Evolutionary conservation across 2,888 invertebrate species (phyloP).

Genomic region (Tinea pellionella): DNA sequence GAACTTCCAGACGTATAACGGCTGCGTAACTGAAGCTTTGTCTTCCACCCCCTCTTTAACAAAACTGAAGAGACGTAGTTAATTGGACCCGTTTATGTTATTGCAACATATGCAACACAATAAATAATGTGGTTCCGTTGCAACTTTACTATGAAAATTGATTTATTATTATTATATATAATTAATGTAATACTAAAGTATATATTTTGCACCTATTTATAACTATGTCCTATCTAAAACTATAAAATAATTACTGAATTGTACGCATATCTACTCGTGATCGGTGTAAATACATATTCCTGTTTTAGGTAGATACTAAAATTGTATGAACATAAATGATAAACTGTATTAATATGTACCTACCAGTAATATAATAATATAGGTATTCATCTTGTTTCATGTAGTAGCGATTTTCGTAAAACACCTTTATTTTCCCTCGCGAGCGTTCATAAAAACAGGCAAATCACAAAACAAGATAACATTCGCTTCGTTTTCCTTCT

Average conservation of each 20-base stretch:
- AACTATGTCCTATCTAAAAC: too few species aligned
- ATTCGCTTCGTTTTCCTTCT: conserved; percentile 54
- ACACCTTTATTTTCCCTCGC: conserved; percentile 45
- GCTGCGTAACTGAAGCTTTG: conserved; percentile 46
- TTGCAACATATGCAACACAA: not conserved
- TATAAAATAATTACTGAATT: too few species aligned
- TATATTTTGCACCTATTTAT: too few species aligned
- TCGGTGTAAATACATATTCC: too few species aligned
- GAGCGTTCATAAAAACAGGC: conserved; percentile 57
- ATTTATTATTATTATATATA: too few species aligned
- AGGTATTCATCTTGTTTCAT: not conserved
- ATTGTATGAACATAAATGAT: not conserved
- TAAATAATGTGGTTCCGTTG: too few species aligned
- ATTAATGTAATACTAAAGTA: too few species aligned
- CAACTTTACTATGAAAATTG: too few species aligned
- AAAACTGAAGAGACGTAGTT: conserved; percentile 11
- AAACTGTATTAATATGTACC: not conserved
- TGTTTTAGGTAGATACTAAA: too few species aligned
- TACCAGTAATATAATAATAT: not conserved
- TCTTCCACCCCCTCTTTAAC: conserved; percentile 37
- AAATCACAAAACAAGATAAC: conserved; percentile 67
- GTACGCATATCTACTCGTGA: too few species aligned
- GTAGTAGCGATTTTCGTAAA: conserved; percentile 28
- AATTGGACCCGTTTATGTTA: conserved; percentile 1
- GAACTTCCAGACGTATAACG: conserved; percentile 54